Percentiles rank a stretch among this genome's conserved stretches.
Conservation (phyloP, 2,113 vertebrate genomes). For the Istiophorus platypterus region DNA sequence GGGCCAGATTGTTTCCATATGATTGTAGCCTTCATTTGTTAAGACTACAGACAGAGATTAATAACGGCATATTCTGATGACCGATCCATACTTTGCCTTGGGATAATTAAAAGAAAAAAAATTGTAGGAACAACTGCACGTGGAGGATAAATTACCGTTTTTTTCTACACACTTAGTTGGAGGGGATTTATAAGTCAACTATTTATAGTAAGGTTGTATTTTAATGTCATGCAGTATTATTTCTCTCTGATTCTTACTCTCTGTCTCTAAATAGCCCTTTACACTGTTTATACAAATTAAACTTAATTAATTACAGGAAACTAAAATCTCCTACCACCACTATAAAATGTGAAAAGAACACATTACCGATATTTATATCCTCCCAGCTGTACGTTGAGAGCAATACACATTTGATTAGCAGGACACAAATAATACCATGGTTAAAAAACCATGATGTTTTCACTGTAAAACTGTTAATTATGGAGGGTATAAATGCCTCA, state of each 20-base stretch:
- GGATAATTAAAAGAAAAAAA: constrained; percentile 49
- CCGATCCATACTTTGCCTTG: constrained; percentile 55
- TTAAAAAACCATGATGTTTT: constrained; percentile 50
- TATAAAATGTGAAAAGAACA: constrained; percentile 56
- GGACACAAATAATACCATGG: constrained; percentile 38
- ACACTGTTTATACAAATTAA: constrained; percentile 49
- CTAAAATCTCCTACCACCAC: constrained; percentile 34
- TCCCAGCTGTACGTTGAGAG: constrained; percentile 27
- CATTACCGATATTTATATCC: constrained; percentile 62
- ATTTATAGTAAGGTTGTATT: constrained; percentile 30
- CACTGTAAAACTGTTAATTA: constrained; percentile 63
- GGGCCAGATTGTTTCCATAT: constrained; percentile 85
- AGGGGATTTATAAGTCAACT: constrained; percentile 11
- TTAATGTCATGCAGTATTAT: constrained; percentile 22
- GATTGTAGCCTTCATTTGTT: constrained; percentile 83
- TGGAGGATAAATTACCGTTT: constrained; percentile 32
- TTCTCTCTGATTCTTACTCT: constrained; percentile 22
- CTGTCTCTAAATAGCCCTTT: constrained; percentile 33
- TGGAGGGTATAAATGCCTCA: constrained; percentile 58
- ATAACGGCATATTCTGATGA: constrained; percentile 74
- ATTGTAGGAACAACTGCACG: constrained; percentile 28
- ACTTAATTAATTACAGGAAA: constrained; percentile 74
- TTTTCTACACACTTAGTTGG: neutral
- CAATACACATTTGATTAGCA: constrained; percentile 64
- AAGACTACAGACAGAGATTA: constrained; percentile 80